Conservation (phyloP, 2,888 invertebrate species). For the Osedax frankpressi region DNA sequence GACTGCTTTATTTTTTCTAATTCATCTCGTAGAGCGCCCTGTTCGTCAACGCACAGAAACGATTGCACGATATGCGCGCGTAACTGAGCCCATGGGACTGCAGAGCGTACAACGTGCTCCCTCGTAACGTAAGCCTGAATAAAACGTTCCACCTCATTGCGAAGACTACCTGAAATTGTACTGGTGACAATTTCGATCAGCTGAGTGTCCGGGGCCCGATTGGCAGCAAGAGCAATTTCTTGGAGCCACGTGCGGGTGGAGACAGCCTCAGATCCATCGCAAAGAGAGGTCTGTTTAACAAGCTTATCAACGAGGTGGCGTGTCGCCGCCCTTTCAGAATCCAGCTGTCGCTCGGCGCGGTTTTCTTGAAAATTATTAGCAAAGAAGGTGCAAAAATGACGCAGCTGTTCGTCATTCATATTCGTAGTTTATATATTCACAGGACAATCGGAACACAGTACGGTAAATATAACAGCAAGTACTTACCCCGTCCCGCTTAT, state of each 20-base stretch:
- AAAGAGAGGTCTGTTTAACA: neutral
- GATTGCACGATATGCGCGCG: neutral
- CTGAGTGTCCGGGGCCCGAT: neutral
- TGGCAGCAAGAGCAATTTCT: neutral
- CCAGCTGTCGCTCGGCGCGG: too few relatives aligned
- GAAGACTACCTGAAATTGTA: neutral
- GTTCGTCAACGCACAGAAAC: neutral
- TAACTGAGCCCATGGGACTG: neutral
- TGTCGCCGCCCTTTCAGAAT: too few relatives aligned
- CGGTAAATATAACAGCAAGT: too few relatives aligned
- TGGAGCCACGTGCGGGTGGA: neutral
- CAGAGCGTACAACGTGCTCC: neutral
- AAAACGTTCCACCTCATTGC: neutral
- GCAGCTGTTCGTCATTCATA: neutral
- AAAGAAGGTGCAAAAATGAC: neutral
- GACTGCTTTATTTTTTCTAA: neutral
- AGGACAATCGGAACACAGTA: too few relatives aligned
- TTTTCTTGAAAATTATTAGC: neutral
- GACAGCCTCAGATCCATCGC: neutral
- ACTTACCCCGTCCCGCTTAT: neutral
- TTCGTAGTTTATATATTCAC: too few relatives aligned
- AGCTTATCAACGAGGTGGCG: too few relatives aligned
- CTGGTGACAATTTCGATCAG: neutral
- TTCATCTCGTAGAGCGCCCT: neutral
- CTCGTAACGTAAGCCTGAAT: neutral